These are phyloP conservation scores for Thymelicus acteon DNA, from an alignment of 2,888 invertebrate species.

Conservation along the genomic window DNA sequence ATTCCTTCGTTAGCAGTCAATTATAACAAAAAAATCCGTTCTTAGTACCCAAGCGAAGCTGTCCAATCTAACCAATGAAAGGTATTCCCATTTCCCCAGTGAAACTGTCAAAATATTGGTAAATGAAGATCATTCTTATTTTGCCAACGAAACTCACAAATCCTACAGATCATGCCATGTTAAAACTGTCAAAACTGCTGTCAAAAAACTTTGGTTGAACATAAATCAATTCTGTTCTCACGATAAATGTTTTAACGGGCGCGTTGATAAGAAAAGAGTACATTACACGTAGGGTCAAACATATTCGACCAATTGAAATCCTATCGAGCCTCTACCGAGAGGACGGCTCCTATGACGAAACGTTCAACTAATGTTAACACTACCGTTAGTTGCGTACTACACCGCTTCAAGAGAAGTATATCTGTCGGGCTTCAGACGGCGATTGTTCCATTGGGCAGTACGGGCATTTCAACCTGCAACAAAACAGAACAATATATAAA, in stretches of 20 bases:
- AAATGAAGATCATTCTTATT: no score
- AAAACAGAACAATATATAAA: constrained; percentile 10
- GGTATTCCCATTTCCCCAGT: no score
- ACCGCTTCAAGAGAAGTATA: constrained; percentile 91
- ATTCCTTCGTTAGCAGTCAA: no score
- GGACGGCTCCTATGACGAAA: constrained; percentile 7
- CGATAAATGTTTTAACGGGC: neutral
- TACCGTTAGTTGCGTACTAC: constrained; percentile 12
- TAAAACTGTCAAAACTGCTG: no score
- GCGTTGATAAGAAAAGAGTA: neutral
- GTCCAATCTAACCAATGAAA: no score
- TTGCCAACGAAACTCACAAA: no score
- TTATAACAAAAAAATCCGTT: no score
- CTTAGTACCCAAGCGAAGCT: no score
- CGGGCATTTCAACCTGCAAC: constrained; percentile 97
- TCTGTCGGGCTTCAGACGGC: constrained; percentile 95
- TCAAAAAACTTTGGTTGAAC: no score
- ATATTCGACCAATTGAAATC: neutral
- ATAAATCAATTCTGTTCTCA: no score
- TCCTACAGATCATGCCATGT: no score
- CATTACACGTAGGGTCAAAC: neutral
- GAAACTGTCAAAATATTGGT: no score
- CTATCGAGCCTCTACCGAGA: neutral
- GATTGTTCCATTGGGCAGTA: constrained; percentile 99
- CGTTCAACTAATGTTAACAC: constrained; percentile 24